These are phyloP conservation scores for Nettapus auritus DNA, from an alignment of 2,113 vertebrate species.

Conservation along the genomic window DNA sequence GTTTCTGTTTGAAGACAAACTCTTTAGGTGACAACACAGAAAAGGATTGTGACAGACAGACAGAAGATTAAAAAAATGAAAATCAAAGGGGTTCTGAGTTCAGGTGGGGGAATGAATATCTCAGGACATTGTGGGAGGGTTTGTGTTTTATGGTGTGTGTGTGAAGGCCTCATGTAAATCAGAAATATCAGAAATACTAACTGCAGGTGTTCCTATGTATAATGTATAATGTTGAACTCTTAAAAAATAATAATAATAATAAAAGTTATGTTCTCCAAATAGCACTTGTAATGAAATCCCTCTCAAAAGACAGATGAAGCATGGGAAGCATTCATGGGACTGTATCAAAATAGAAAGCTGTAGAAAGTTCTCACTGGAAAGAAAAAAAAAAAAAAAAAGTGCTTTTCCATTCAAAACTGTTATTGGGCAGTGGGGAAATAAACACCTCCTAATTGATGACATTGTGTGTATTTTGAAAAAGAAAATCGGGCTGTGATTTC, in stretches of 20 bases:
- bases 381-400: not conserved
- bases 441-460: conserved; percentile 24
- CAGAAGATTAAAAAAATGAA: not conserved
- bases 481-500: conserved; percentile 20
- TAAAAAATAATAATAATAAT: not conserved
- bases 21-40: not conserved
- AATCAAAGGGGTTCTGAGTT: not conserved
- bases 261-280: not conserved
- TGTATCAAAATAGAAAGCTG: not conserved
- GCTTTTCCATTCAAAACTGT: conserved; percentile 40
- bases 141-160: not conserved
- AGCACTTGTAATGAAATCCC: not conserved
- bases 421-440: not conserved
- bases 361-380: conserved; percentile 13
- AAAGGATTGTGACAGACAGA: not conserved
- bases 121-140: not conserved
- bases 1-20: not conserved
- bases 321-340: not conserved
- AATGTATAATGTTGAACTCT: not conserved
- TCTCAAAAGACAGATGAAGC: not conserved
- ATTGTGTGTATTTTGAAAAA: not conserved
- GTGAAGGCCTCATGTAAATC: not conserved
- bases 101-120: not conserved
- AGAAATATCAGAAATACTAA: not conserved
- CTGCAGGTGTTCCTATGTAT: not conserved